Conservation (phyloP, 2,113 vertebrate genomes). For the Crocuta crocuta region DNA sequence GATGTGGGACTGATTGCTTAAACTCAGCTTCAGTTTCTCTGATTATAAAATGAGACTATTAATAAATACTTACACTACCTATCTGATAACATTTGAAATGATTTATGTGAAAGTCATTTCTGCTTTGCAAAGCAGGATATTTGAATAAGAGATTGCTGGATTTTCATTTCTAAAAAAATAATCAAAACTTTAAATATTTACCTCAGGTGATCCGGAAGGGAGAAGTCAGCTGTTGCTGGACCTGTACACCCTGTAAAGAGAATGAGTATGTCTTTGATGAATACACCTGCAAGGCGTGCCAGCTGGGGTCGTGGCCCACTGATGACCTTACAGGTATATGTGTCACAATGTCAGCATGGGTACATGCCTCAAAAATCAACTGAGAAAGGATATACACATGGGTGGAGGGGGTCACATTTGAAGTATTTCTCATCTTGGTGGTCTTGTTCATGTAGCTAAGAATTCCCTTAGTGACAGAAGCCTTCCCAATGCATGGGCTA, state of each 20-base stretch:
- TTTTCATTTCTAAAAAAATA: not conserved
- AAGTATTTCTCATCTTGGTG: not conserved
- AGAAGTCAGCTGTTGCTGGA: slow-evolving; percentile 99
- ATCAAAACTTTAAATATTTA: slow-evolving; percentile 44
- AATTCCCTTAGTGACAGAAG: not conserved
- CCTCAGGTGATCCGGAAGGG: slow-evolving; percentile 98
- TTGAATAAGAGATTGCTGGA: not conserved
- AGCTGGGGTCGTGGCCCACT: slow-evolving; percentile 96
- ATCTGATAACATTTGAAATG: not conserved
- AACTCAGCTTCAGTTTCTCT: not conserved
- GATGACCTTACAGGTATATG: slow-evolving; percentile 94
- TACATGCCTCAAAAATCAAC: not conserved
- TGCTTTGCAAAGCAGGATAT: not conserved
- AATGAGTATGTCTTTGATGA: slow-evolving; percentile 98
- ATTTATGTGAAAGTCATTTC: not conserved
- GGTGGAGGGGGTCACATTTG: not conserved
- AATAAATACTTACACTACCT: not conserved
- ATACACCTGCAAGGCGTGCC: slow-evolving; percentile 97
- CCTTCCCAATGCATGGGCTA: not conserved
- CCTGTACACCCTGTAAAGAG: slow-evolving; percentile 98
- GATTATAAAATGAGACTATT: slow-evolving; percentile 26
- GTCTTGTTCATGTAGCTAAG: not conserved
- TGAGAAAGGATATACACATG: not conserved
- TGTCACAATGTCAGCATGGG: not conserved
- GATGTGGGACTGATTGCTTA: not conserved